These are phyloP conservation scores for Thera obeliscata DNA, from an alignment of 2,888 invertebrate genomes.

Conservation along the genomic window DNA sequence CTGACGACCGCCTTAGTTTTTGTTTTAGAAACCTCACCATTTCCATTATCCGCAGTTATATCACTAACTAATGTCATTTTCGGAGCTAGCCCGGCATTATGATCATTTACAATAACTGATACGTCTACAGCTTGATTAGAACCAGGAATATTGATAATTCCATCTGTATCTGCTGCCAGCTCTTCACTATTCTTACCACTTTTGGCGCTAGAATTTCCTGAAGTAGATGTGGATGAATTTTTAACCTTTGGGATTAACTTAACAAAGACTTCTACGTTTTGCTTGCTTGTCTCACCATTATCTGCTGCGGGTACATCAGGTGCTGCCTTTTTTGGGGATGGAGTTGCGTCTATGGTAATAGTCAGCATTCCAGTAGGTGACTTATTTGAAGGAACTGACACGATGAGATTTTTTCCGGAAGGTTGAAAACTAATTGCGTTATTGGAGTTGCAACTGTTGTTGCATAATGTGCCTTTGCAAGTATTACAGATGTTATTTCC, in stretches of 20 bases:
- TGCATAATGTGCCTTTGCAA: conserved; percentile 19
- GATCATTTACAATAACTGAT: conserved; percentile 18
- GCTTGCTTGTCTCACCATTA: conserved; percentile 16
- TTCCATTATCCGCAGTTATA: conserved; percentile 18
- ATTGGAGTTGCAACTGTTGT: conserved; percentile 24
- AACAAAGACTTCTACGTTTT: conserved; percentile 27
- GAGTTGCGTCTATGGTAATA: conserved; percentile 49
- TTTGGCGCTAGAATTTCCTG: conserved; percentile 20
- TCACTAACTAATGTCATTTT: conserved; percentile 20
- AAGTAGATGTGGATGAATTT: conserved; percentile 6
- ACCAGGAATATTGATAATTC: conserved; percentile 16
- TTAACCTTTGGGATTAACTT: conserved; percentile 12
- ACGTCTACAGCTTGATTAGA: conserved; percentile 17
- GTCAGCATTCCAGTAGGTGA: conserved; percentile 39
- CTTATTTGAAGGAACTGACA: conserved; percentile 41
- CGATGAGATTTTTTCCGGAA: conserved; percentile 30
- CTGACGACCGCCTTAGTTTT: conserved; percentile 16
- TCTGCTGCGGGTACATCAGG: conserved; percentile 6
- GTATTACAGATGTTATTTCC: conserved; percentile 30
- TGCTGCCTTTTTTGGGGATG: conserved; percentile 6
- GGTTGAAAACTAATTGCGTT: conserved; percentile 14
- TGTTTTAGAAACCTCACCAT: conserved; percentile 23
- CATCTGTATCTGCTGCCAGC: conserved; percentile 17
- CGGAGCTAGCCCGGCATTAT: conserved; percentile 4
- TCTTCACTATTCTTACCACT: conserved; percentile 7